These are phyloP conservation scores for Eledona agricola DNA, from an alignment of 2,888 invertebrate species.

Conservation along the genomic window DNA sequence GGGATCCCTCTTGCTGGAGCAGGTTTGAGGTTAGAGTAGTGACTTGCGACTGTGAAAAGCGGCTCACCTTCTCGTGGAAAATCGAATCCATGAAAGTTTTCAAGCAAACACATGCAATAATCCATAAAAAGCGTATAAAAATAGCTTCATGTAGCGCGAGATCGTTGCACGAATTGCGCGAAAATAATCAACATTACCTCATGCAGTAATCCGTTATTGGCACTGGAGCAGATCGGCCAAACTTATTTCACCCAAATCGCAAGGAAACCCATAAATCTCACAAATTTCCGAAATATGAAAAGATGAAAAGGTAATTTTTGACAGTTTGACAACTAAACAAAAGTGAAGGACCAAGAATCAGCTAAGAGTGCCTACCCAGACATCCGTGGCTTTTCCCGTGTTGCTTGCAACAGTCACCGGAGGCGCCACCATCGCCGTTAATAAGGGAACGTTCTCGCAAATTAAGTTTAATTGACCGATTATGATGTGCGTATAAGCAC, in stretches of 20 bases:
- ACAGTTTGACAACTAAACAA: constrained; percentile 25
- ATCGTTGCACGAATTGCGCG: neutral
- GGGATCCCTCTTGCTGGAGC: constrained; percentile 80
- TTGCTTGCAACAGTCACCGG: too few relatives aligned
- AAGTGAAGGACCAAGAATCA: constrained; percentile 13
- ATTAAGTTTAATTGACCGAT: too few relatives aligned
- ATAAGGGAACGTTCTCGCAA: too few relatives aligned
- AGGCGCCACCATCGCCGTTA: too few relatives aligned
- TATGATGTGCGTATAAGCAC: too few relatives aligned
- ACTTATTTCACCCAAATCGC: neutral
- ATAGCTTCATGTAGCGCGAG: constrained; percentile 1
- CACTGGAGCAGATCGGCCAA: too few relatives aligned
- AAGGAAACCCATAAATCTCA: constrained; percentile 12
- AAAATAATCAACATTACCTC: constrained; percentile 1
- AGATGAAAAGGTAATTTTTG: constrained; percentile 21
- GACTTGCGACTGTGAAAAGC: too few relatives aligned
- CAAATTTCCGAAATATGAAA: too few relatives aligned
- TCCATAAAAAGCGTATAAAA: constrained; percentile 16
- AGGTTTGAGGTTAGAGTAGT: too few relatives aligned
- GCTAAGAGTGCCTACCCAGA: too few relatives aligned
- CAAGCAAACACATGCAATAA: neutral
- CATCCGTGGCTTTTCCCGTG: too few relatives aligned
- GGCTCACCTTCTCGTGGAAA: constrained; percentile 62
- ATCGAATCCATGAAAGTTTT: constrained; percentile 58
- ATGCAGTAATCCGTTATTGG: too few relatives aligned